Evolutionary conservation across 2,113 vertebrate species (phyloP).

Genomic region (Chloroceryle aenea): DNA sequence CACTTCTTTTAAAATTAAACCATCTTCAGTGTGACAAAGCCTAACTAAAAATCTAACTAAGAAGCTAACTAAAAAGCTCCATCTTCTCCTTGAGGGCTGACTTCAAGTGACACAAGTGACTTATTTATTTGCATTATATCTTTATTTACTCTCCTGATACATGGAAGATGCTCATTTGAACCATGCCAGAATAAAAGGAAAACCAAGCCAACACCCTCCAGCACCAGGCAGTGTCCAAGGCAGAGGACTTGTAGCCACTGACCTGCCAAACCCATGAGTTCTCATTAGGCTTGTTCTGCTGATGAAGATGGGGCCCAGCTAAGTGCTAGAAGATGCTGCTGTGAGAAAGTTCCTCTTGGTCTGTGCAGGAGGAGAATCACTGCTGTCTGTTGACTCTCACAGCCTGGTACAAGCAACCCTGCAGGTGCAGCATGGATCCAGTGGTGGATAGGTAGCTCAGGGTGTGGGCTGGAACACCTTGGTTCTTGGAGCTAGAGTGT

Average conservation of each 20-base stretch:
- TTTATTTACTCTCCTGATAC: background rate
- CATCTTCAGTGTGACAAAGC: background rate
- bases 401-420: background rate
- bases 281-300: background rate
- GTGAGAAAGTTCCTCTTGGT: background rate
- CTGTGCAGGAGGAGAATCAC: rapidly evolving
- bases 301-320: background rate
- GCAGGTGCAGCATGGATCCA: background rate
- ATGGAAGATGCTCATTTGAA: background rate
- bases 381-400: background rate
- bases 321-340: background rate
- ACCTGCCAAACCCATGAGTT: background rate
- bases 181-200: rapidly evolving
- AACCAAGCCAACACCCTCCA: background rate
- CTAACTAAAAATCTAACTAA: background rate
- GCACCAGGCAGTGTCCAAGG: background rate
- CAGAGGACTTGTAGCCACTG: background rate
- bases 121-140: background rate
- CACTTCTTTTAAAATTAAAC: background rate
- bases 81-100: background rate
- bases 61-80: background rate
- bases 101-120: background rate
- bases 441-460: background rate
- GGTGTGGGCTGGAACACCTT: background rate
- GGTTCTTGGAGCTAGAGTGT: background rate